A percentile compares a stretch with the other conserved stretches of the same genome.
Conservation (phyloP, 2,888 invertebrate species). For the Nymphalis polychloros region DNA sequence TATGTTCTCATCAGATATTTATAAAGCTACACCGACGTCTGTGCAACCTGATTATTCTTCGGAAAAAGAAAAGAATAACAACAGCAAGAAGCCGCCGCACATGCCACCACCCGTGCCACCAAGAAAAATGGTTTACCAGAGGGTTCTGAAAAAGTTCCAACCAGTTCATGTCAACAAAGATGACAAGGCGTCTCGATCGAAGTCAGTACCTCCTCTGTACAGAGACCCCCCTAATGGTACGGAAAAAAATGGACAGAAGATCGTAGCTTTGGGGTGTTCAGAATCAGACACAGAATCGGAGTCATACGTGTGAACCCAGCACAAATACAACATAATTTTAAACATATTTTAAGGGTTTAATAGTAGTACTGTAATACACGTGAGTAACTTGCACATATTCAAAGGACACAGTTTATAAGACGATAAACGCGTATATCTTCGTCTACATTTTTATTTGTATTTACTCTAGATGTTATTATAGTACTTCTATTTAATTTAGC, state of each 20-base stretch:
- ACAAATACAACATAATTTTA: conserved; percentile 27
- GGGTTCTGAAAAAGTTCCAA: conserved; percentile 82
- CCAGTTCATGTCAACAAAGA: conserved; percentile 84
- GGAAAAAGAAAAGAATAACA: conserved; percentile 63
- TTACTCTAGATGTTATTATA: conserved; percentile 30
- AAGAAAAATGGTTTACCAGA: conserved; percentile 75
- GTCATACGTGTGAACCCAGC: conserved; percentile 67
- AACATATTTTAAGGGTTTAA: conserved; percentile 37
- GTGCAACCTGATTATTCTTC: conserved; percentile 67
- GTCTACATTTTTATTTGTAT: conserved; percentile 7
- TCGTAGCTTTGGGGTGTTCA: conserved; percentile 70
- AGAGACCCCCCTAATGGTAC: conserved; percentile 66
- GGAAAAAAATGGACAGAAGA: conserved; percentile 63
- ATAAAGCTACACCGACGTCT: conserved; percentile 77
- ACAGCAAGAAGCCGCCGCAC: conserved; percentile 72
- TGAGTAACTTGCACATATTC: conserved; percentile 14
- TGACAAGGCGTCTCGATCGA: conserved; percentile 74
- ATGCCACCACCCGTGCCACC: conserved; percentile 84
- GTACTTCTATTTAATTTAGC: conserved; percentile 45
- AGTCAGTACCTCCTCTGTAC: conserved; percentile 75
- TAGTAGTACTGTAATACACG: conserved; percentile 33
- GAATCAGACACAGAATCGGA: conserved; percentile 79
- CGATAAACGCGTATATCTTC: conserved; percentile 2
- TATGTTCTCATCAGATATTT: conserved; percentile 73
- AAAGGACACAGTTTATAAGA: conserved; percentile 19